phyloP scores from a whole-genome alignment of 2,797 vertebrate genomes.

The Triplophysa bombifrons region DNA sequence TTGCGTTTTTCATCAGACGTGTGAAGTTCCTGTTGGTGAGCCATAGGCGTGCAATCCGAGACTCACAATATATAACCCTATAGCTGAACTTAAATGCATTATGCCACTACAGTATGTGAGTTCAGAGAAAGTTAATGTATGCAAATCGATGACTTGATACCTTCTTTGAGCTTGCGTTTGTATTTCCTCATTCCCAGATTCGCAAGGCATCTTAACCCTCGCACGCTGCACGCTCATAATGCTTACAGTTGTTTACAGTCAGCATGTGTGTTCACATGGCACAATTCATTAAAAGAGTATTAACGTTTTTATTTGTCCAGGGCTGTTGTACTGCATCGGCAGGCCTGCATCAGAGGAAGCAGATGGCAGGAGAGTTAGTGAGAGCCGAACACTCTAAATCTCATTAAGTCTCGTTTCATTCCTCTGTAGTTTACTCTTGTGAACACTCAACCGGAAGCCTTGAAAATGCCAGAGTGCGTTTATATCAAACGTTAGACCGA shows the following conservation, averaged over 20 bases:
- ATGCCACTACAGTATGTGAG: background rate
- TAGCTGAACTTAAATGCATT: constrained; percentile 14
- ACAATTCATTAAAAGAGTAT: constrained; percentile 57
- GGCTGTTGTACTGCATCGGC: constrained; percentile 38
- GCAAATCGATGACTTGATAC: background rate
- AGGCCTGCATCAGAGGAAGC: constrained; percentile 38
- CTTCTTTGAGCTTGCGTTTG: constrained; percentile 13
- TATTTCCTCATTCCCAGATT: background rate
- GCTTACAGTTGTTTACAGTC: constrained; percentile 26
- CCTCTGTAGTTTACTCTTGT: constrained; percentile 50
- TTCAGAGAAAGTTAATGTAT: background rate
- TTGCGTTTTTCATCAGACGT: constrained; percentile 1
- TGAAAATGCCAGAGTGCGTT: constrained; percentile 49
- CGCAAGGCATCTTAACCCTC: background rate
- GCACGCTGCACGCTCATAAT: background rate
- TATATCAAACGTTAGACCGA: constrained; percentile 48
- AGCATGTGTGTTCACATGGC: constrained; percentile 38
- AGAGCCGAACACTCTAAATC: constrained; percentile 50
- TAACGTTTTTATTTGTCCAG: constrained; percentile 53
- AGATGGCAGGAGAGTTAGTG: constrained; percentile 45
- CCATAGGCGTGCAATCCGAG: background rate
- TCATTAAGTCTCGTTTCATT: constrained; percentile 60
- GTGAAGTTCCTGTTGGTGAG: constrained; percentile 13
- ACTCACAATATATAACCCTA: background rate
- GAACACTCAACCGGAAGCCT: constrained; percentile 35